Evolutionary conservation across 2,113 vertebrate genomes (phyloP), one percentile per base, ranked within the genome.

Genomic region (Labeo rohita): DNA sequence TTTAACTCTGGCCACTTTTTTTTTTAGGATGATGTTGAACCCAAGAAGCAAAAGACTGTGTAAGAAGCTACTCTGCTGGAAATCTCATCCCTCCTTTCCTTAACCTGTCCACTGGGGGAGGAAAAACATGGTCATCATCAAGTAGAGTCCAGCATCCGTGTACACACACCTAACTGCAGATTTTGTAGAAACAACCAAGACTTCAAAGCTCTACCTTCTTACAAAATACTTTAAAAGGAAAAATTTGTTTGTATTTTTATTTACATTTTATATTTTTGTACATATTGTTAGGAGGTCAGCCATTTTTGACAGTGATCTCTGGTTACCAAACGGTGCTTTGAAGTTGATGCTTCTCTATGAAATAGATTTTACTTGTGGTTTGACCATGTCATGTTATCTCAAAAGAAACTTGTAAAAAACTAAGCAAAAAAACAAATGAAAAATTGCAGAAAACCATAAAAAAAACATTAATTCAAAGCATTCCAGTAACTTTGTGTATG

Each of bases 261-360:
- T 97, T 97, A 97, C 96, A 96, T 97, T 98, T 97, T 97, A 97
- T 97, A 97, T 97, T 97, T 97, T 98, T 97, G 96, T 97, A 97
- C 95, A 97, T 97, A 97, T 95, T 97, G 95, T 96, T 96, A 95
- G 92, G 94, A 96, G 95, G 95, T 96, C 94, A 93, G 93, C 95
- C 95, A 96, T 96, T 97, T 96, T 96, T 91, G 94, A 93, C 90
- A 83, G 94, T 95, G 94, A 96, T 96, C 94, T 95, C 93, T 91
- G 95, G 95, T 94, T 95, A 96, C 95, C 93, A 94, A 94, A 95
- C 93, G 94, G 92, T 95, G 96, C 96, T 96, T 95, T 90, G 93
- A 95, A 95, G 95, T 94, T 92, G 93, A 88, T 91, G 91, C 92
- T 87, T 90, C 86, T 90, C 88, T 90, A 87, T 88, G 91, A 93